Conservation (phyloP, 2,797 vertebrate genomes). For the Tokudaia muenninki region DNA sequence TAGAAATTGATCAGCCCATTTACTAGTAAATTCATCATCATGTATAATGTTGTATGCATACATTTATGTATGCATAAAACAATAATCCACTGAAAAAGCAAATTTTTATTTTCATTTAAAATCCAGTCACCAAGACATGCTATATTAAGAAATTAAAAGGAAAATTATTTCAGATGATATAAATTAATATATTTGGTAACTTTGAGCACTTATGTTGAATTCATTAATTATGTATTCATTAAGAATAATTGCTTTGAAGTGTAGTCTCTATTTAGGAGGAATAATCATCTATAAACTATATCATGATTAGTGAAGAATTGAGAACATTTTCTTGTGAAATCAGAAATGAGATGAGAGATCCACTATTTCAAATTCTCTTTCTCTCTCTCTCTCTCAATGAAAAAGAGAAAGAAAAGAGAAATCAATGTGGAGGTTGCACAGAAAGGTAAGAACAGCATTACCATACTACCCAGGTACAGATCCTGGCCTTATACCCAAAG, state of each 20-base stretch:
- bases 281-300: neutral
- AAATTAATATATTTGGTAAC: neutral
- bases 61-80: neutral
- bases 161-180: neutral
- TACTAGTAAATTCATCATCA: neutral
- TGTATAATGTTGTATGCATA: neutral
- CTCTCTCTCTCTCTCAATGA: neutral
- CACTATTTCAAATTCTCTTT: neutral
- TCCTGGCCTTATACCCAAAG: no score
- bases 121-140: neutral
- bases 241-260: neutral
- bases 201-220: neutral
- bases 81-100: neutral
- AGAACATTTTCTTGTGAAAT: neutral
- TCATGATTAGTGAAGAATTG: neutral
- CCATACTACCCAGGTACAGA: no score
- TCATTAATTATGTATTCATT: no score
- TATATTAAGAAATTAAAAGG: neutral
- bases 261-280: neutral
- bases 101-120: neutral
- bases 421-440: no score
- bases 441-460: no score
- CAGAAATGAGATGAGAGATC: neutral
- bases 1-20: neutral
- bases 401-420: no score